Conservation (phyloP, 2,888 invertebrate species). For the Gymnoscelis rufifasciata region DNA sequence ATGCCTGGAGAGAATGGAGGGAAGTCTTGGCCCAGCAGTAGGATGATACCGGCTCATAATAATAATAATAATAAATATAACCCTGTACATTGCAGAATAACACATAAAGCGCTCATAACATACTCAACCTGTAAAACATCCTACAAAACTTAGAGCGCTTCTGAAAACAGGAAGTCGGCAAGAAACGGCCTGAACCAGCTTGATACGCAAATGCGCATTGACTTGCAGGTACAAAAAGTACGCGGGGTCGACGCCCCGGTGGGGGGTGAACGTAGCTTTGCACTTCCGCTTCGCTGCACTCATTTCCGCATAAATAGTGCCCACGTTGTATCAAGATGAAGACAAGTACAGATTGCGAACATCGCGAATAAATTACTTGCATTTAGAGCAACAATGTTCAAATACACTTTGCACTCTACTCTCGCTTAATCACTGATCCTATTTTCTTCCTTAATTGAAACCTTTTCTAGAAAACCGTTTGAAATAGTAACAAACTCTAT, state of each 20-base stretch:
- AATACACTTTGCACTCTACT: too few relatives aligned
- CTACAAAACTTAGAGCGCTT: too few relatives aligned
- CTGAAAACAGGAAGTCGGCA: neutral
- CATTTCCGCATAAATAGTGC: conserved; percentile 74
- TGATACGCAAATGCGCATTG: conserved; percentile 7
- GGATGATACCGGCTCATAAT: too few relatives aligned
- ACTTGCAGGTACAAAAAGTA: conserved; percentile 36
- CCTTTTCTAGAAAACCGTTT: too few relatives aligned
- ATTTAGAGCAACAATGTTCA: too few relatives aligned
- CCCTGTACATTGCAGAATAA: neutral
- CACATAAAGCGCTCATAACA: neutral
- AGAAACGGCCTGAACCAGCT: conserved; percentile 1
- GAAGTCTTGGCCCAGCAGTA: too few relatives aligned
- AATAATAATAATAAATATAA: too few relatives aligned
- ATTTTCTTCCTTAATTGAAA: too few relatives aligned
- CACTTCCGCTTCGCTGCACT: conserved; percentile 74
- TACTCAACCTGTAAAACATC: too few relatives aligned
- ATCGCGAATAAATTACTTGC: neutral
- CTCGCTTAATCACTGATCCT: too few relatives aligned
- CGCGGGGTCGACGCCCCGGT: conserved; percentile 65
- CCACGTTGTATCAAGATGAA: conserved; percentile 58
- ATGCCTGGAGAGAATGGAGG: too few relatives aligned
- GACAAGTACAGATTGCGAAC: conserved; percentile 33
- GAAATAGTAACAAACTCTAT: too few relatives aligned
- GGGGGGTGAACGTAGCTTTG: conserved; percentile 63